These are phyloP conservation scores for Crocuta crocuta DNA, from an alignment of 2,113 vertebrate genomes.

Conservation along the genomic window DNA sequence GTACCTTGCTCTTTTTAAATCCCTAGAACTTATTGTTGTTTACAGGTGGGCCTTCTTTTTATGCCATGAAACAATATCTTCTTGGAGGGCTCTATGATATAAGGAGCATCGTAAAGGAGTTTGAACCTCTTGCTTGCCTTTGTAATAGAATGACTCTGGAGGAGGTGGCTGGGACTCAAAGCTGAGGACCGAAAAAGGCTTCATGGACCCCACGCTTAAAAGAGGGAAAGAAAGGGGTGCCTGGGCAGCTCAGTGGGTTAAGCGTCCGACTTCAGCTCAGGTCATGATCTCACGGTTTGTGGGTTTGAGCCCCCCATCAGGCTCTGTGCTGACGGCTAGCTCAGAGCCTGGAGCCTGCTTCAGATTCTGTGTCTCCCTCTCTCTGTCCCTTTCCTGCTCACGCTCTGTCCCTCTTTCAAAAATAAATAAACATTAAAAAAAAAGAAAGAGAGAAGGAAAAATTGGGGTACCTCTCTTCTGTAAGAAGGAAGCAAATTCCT, in stretches of 20 bases:
- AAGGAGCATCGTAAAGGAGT: not conserved
- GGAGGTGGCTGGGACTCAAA: not conserved
- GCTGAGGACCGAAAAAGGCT: not conserved
- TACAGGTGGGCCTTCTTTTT: not conserved
- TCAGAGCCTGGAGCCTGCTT: no score
- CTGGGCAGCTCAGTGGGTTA: no score
- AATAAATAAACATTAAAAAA: no score
- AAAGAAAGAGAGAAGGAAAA: not conserved
- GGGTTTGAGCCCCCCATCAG: no score
- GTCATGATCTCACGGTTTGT: no score
- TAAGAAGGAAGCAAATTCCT: not conserved
- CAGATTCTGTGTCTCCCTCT: no score
- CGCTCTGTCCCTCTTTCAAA: no score
- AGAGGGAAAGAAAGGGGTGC: not conserved
- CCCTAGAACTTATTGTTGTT: not conserved
- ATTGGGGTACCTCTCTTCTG: not conserved
- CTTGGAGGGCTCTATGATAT: not conserved
- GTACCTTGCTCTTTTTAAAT: not conserved
- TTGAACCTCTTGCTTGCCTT: not conserved
- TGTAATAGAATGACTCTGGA: not conserved
- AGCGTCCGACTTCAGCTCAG: no score
- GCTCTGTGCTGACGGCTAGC: no score
- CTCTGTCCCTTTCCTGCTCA: no score
- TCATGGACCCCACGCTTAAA: not conserved
- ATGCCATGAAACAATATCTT: not conserved